phyloP scores from a whole-genome alignment of 2,797 vertebrate species.

The Lindbergichthys nudifrons region DNA sequence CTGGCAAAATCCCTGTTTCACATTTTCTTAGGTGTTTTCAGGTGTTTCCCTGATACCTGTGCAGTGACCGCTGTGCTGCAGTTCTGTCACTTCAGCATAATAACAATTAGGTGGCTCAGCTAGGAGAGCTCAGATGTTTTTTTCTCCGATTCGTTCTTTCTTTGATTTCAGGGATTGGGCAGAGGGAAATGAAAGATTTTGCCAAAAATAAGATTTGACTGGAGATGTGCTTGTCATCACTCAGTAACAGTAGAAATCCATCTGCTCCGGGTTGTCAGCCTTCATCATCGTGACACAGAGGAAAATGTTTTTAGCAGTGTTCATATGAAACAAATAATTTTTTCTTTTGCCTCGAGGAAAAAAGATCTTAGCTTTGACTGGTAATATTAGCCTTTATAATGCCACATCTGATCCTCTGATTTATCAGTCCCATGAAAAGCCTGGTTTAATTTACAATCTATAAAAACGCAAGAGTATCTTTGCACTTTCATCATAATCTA shows the following conservation, averaged over 20 bases:
- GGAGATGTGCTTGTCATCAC: constrained; percentile 36
- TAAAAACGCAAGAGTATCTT: not conserved
- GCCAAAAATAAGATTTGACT: constrained; percentile 41
- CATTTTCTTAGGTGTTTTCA: not conserved
- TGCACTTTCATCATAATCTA: not conserved
- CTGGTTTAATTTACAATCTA: not conserved
- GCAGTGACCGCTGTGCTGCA: not conserved
- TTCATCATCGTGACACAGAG: constrained; percentile 16
- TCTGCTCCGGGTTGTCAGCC: constrained; percentile 24
- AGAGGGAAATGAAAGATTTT: constrained; percentile 25
- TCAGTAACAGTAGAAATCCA: constrained; percentile 13
- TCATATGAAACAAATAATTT: constrained; percentile 28
- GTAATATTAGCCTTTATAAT: constrained; percentile 1
- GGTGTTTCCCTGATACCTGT: not conserved
- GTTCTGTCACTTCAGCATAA: constrained; percentile 9
- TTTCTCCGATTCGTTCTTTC: constrained; percentile 17
- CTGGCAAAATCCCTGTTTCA: constrained; percentile 5
- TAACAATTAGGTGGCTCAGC: constrained; percentile 3
- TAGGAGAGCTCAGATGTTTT: constrained; percentile 7
- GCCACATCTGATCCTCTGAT: constrained; percentile 2
- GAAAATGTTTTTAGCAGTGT: constrained; percentile 22
- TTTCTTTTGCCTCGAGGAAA: constrained; percentile 24
- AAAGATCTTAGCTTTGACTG: constrained; percentile 7
- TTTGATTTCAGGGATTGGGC: constrained; percentile 24
- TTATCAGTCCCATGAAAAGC: not conserved